phyloP scores from a whole-genome alignment of 2,797 vertebrate genomes.

The Hozukius guyotensis region DNA sequence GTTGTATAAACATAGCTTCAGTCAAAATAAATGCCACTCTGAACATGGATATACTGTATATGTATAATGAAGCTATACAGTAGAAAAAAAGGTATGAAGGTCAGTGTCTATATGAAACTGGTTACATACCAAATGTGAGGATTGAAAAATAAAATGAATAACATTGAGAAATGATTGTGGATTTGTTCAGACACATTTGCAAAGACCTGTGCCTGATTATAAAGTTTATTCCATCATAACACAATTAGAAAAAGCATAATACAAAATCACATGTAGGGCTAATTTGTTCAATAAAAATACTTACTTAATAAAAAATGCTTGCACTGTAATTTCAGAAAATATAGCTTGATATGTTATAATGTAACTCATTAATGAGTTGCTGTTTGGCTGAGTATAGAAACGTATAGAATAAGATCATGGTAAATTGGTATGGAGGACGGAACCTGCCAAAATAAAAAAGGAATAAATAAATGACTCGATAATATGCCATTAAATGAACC shows the following conservation, averaged over 20 bases:
- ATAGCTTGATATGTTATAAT: conserved; percentile 5
- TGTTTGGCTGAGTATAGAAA: neutral
- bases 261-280: neutral
- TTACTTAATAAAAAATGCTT: neutral
- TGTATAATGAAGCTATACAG: neutral
- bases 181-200: neutral
- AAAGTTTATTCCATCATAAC: neutral
- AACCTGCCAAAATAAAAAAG: no score
- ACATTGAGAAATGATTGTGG: neutral
- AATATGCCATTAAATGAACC: no score
- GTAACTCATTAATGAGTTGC: neutral
- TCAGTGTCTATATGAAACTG: neutral
- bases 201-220: neutral
- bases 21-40: neutral
- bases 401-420: neutral
- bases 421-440: neutral
- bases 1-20: neutral
- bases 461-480: no score
- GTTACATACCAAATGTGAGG: no score
- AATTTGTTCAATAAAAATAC: neutral
- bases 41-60: neutral
- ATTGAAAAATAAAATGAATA: neutral
- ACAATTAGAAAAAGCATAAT: neutral
- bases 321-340: conserved; percentile 2
- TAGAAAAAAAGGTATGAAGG: neutral